These are phyloP conservation scores for Todiramphus chloris DNA, from an alignment of 2,113 vertebrate species.

Conservation along the genomic window DNA sequence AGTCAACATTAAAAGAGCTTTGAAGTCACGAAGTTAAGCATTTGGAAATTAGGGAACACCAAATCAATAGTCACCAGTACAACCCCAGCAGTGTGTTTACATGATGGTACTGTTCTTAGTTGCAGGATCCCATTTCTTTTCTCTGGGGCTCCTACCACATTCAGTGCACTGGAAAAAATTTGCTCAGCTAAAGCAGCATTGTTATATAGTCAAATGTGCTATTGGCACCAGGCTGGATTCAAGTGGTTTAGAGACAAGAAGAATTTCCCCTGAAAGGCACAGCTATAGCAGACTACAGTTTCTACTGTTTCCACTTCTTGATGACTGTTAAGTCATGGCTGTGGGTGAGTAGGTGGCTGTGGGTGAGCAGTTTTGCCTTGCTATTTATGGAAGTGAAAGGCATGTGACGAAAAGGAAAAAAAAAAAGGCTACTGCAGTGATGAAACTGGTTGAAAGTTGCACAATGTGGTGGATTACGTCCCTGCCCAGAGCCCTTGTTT, in stretches of 20 bases:
- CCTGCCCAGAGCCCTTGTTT: neutral
- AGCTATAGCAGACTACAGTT: neutral
- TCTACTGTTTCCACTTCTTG: neutral
- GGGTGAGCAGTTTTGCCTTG: neutral
- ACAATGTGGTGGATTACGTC: conserved; percentile 1
- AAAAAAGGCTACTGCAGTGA: neutral
- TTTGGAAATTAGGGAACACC: neutral
- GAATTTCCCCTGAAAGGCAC: neutral
- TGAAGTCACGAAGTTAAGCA: neutral
- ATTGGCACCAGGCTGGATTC: neutral
- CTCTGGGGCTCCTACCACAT: rapidly evolving
- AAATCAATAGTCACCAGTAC: neutral
- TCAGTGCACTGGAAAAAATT: neutral
- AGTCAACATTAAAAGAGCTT: neutral
- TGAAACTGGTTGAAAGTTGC: conserved; percentile 13
- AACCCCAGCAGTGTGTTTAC: neutral
- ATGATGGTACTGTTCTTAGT: neutral
- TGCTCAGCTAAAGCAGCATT: neutral
- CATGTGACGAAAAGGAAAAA: neutral
- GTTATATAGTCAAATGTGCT: neutral
- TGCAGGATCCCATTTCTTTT: neutral
- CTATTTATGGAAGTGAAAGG: conserved; percentile 45
- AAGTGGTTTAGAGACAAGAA: neutral
- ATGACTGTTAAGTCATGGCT: neutral
- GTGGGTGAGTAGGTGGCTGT: neutral